A percentile compares a stretch with the other conserved stretches of the same genome.
phyloP scores from a whole-genome alignment of 2,888 invertebrate genomes.

The Spialia ferax region DNA sequence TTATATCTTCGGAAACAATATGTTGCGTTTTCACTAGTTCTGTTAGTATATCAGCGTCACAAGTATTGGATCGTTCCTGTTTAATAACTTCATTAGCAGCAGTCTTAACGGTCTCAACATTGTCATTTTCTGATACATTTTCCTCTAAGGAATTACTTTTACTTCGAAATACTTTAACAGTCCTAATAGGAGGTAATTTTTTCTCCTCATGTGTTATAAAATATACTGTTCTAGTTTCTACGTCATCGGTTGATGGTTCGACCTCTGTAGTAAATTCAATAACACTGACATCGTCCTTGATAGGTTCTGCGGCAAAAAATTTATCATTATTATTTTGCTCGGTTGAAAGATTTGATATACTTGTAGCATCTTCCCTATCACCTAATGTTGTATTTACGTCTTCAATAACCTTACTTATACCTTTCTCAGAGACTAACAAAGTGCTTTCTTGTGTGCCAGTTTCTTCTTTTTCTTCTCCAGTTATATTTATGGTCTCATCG shows the following conservation, averaged over 20 bases:
- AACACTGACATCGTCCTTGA: slow-evolving; percentile 63
- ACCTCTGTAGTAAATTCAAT: slow-evolving; percentile 68
- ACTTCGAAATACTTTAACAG: slow-evolving; percentile 85
- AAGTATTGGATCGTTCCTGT: slow-evolving; percentile 53
- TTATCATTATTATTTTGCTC: slow-evolving; percentile 81
- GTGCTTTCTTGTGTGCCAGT: slow-evolving; percentile 36
- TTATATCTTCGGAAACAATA: not conserved
- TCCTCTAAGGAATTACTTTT: slow-evolving; percentile 86
- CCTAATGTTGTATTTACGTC: slow-evolving; percentile 17
- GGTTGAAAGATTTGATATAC: slow-evolving; percentile 50
- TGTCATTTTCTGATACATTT: slow-evolving; percentile 49
- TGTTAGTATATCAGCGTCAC: not conserved
- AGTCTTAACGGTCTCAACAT: slow-evolving; percentile 47
- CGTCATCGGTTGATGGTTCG: slow-evolving; percentile 61
- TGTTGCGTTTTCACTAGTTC: not conserved
- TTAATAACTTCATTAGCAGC: slow-evolving; percentile 58
- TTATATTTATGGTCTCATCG: slow-evolving; percentile 56
- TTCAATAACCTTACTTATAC: slow-evolving; percentile 35
- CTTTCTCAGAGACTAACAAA: slow-evolving; percentile 41
- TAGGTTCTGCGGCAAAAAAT: slow-evolving; percentile 59
- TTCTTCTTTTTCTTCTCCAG: slow-evolving; percentile 44
- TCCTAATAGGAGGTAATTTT: slow-evolving; percentile 88
- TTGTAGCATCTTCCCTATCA: not conserved
- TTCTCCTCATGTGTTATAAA: slow-evolving; percentile 92
- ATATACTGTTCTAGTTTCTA: slow-evolving; percentile 84